Evolutionary conservation across 2,797 vertebrate genomes (phyloP).

Genomic region (Lithobates pipiens): DNA sequence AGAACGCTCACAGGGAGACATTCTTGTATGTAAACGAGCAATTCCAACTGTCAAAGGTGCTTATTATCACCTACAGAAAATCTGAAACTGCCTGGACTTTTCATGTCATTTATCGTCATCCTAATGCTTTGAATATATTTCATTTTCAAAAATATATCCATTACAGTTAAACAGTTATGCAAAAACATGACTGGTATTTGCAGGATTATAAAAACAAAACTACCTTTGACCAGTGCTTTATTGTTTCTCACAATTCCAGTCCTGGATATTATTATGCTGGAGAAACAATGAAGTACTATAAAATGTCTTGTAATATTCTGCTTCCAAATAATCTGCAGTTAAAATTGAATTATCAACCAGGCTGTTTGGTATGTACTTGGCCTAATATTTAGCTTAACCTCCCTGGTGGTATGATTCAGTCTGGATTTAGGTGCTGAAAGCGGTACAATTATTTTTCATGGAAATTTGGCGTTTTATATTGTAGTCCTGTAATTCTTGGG

Average conservation of each 20-base stretch:
- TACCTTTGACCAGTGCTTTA: slow-evolving; percentile 39
- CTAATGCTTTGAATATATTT: background rate
- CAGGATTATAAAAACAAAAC: slow-evolving; percentile 27
- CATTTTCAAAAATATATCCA: too few relatives aligned
- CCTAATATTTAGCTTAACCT: background rate
- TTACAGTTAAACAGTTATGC: too few relatives aligned
- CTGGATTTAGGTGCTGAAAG: too few relatives aligned
- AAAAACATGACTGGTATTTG: slow-evolving; percentile 2
- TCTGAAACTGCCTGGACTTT: too few relatives aligned
- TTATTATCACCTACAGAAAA: too few relatives aligned
- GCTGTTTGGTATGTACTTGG: background rate
- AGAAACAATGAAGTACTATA: slow-evolving; percentile 32
- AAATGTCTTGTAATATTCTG: slow-evolving; percentile 30
- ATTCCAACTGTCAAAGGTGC: too few relatives aligned
- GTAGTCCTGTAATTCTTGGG: too few relatives aligned
- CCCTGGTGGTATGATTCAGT: too few relatives aligned
- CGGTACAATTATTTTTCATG: too few relatives aligned
- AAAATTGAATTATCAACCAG: background rate
- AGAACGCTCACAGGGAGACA: too few relatives aligned
- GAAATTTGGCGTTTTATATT: too few relatives aligned
- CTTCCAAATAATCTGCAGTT: slow-evolving; percentile 9
- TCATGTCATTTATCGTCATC: background rate
- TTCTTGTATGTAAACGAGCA: too few relatives aligned
- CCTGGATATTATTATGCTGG: slow-evolving; percentile 16
- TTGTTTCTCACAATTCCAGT: slow-evolving; percentile 2